Evolutionary conservation across 1,140 invertebrate species (phyloP).

Genomic region (Samia ricini): DNA sequence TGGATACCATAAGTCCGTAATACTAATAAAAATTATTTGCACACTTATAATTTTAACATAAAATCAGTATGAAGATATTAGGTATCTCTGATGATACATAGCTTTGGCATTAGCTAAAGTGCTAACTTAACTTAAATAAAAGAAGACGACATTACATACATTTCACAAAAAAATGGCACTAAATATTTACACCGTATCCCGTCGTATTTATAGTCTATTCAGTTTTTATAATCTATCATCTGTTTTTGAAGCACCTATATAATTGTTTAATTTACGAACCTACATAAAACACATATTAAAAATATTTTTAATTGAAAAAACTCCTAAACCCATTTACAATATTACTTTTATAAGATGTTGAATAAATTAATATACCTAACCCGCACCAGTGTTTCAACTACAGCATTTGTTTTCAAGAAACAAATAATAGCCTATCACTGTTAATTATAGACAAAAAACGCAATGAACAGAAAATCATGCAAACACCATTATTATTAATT

Average conservation of each 20-base stretch:
- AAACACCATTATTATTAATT: slow-evolving; percentile 8
- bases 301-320: not conserved
- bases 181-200: slow-evolving; percentile 67
- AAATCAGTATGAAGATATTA: not conserved
- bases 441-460: slow-evolving; percentile 19
- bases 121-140: slow-evolving; percentile 23
- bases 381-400: slow-evolving; percentile 28
- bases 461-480: slow-evolving; percentile 39
- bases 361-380: not conserved
- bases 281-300: not conserved
- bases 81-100: slow-evolving; percentile 36
- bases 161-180: slow-evolving; percentile 71
- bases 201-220: slow-evolving; percentile 13
- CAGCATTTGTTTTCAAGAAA: slow-evolving; percentile 38
- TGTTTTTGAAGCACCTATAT: not conserved
- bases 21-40: too few species aligned
- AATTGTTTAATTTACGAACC: not conserved
- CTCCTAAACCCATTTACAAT: not conserved
- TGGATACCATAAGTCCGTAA: too few species aligned
- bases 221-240: slow-evolving; percentile 10
- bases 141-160: slow-evolving; percentile 26
- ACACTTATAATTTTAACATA: not conserved
- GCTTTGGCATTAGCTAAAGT: slow-evolving; percentile 69
- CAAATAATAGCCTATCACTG: slow-evolving; percentile 33
- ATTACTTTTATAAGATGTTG: not conserved